Base-by-base conservation (phyloP, 2,888 invertebrate species). In the Gerris lacustris region DNA sequence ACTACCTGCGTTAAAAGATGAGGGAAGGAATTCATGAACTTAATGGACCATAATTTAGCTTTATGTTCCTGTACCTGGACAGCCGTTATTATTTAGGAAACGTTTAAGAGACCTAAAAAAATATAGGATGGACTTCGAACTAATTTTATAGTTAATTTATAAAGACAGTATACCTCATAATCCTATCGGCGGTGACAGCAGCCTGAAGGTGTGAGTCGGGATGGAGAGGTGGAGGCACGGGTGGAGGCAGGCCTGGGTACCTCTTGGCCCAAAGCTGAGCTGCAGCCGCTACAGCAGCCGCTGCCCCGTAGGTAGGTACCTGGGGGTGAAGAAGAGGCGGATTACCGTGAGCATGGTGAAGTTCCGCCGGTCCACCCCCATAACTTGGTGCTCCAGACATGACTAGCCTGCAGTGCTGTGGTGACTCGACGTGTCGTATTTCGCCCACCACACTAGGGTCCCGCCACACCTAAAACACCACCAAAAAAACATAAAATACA, bases 341-440 rank as follows among this genome's bases (percentile, higher is more conserved):
- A 80, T 78, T 82, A 78, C 44, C 84, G 83, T 66, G 84, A 81
- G 77, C 75, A 73, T 74, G 77, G 77, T 78, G 75, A 75, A 75
- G 77, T 76, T 77, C 78, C 79, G 79, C 76, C 79, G 72, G 71
- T 76, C 75, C 74, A 71, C 72, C 77, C 75, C 73, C 77, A 74
- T 69, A 75, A 74, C 76, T 63, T 31, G 74, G 71, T 63, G 73
- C 74, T 55, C 73, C 72, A 78, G 85, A 84, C 85, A 85, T 85
- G 77, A 84, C 83, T 79, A 86, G 82, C 74, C 84, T 82, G 78
- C 84, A 83, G 78, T 86, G 86, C 79, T 86, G 85, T 73, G 85
- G 83, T 76, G 85, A 85, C 77, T 86, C 85, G 70, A 86, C 85
- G 83, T 86, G 86, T 76, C 83, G 82, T 74, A 84, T 82, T 79